Conservation (phyloP, 2,888 invertebrate species). For the Lucinisca nassula region DNA sequence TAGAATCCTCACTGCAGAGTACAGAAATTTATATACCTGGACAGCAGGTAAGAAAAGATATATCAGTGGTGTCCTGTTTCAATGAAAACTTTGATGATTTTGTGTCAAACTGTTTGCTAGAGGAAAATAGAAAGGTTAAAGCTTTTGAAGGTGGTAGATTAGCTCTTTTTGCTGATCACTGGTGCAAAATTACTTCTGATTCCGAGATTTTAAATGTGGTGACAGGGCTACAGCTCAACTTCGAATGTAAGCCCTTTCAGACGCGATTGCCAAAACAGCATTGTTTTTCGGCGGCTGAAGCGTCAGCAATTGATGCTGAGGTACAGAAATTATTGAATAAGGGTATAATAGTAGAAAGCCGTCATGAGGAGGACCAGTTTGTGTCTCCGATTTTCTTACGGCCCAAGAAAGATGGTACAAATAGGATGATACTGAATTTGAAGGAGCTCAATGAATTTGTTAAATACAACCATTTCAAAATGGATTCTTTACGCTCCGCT, state of each 20-base stretch:
- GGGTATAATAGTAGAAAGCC: slow-evolving; percentile 17
- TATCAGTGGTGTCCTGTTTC: not conserved
- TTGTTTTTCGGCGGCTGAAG: slow-evolving; percentile 6
- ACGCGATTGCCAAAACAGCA: not conserved
- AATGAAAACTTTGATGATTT: not conserved
- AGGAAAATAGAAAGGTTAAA: not conserved
- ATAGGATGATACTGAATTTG: slow-evolving; percentile 44
- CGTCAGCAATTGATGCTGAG: slow-evolving; percentile 21
- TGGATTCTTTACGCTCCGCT: slow-evolving; percentile 34
- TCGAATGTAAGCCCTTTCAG: not conserved
- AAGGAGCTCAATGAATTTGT: slow-evolving; percentile 29
- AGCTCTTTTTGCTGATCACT: not conserved
- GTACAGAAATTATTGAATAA: slow-evolving; percentile 27
- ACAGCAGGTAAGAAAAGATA: not conserved
- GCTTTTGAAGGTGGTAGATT: not conserved
- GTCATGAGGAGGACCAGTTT: slow-evolving; percentile 19
- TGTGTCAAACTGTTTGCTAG: not conserved
- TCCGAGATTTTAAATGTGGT: not conserved
- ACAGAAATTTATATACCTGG: no score
- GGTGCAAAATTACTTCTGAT: not conserved
- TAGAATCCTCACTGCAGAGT: no score
- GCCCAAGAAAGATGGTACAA: slow-evolving; percentile 33
- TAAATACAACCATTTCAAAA: slow-evolving; percentile 46
- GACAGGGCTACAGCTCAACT: not conserved
- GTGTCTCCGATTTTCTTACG: slow-evolving; percentile 48